Evolutionary conservation across 2,797 vertebrate genomes (phyloP).

Genomic region (Spinibarbus caldwelli): DNA sequence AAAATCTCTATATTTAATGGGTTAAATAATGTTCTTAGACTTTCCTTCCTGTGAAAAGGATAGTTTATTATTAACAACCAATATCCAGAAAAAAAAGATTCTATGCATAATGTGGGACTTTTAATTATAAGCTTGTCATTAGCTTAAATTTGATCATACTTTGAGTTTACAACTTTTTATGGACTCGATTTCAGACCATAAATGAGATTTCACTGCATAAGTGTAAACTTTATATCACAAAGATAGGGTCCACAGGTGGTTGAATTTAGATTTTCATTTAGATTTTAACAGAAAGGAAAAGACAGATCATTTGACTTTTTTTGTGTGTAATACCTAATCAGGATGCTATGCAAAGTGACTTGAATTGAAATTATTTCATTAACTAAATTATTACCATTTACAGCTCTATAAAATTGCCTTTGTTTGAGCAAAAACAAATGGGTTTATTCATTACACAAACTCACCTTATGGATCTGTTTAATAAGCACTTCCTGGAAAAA

Average conservation of each 20-base stretch:
- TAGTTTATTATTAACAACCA: background rate
- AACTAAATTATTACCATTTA: background rate
- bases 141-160: background rate
- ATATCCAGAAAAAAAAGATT: background rate
- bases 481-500: conserved; percentile 91
- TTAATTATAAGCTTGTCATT: background rate
- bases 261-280: background rate
- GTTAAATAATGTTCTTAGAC: background rate
- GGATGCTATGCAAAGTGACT: background rate
- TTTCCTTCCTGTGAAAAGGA: background rate
- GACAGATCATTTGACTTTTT: background rate
- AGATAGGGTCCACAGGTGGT: background rate
- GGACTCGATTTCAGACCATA: background rate
- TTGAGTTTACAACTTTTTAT: background rate
- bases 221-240: background rate
- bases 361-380: background rate
- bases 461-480: conserved; percentile 99
- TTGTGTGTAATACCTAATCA: background rate
- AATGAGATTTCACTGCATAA: background rate
- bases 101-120: background rate
- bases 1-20: background rate
- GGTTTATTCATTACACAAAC: conserved; percentile 59
- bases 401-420: background rate
- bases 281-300: background rate
- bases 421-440: background rate